Conservation (phyloP, 37 sponge, comb jelly and placozoan genomes). For the Diacarnus erythraeanus region DNA sequence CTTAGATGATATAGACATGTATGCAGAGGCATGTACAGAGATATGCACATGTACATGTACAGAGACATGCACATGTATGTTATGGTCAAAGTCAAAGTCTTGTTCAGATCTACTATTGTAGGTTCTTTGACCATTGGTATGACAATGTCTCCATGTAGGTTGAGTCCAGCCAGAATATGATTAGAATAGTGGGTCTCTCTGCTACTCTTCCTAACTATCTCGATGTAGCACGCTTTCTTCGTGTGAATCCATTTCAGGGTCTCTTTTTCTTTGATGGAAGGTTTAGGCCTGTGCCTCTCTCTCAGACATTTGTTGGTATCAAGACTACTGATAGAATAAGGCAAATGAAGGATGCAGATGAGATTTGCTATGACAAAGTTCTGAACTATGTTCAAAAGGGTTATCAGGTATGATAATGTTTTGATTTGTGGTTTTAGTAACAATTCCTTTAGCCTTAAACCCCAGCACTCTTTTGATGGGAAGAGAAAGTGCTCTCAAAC, state of each 20-base stretch:
- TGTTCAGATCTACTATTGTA: no score
- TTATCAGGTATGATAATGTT: constrained; percentile 69
- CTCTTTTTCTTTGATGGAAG: constrained; percentile 96
- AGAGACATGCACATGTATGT: no score
- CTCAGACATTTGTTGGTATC: constrained; percentile 89
- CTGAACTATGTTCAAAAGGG: constrained; percentile 72
- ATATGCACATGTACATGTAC: no score
- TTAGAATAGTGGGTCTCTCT: constrained; percentile 97
- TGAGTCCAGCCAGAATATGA: constrained; percentile 92
- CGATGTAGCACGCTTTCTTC: constrained; percentile 91
- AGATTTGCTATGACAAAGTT: constrained; percentile 95
- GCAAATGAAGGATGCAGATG: constrained; percentile 87
- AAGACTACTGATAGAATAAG: constrained; percentile 72
- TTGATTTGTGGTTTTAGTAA: no score
- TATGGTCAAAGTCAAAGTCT: no score
- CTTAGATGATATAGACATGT: no score
- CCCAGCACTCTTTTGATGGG: not conserved
- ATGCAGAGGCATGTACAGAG: no score
- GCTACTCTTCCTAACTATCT: constrained; percentile 98
- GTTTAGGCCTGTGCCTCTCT: constrained; percentile 96
- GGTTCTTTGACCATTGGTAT: constrained; percentile 1
- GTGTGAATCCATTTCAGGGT: constrained; percentile 87
- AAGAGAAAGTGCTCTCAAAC: not conserved
- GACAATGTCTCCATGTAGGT: constrained; percentile 49
- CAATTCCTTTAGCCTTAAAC: no score